Evolutionary conservation across 2,888 invertebrate genomes (phyloP).

Genomic region (Eulithis testata): DNA sequence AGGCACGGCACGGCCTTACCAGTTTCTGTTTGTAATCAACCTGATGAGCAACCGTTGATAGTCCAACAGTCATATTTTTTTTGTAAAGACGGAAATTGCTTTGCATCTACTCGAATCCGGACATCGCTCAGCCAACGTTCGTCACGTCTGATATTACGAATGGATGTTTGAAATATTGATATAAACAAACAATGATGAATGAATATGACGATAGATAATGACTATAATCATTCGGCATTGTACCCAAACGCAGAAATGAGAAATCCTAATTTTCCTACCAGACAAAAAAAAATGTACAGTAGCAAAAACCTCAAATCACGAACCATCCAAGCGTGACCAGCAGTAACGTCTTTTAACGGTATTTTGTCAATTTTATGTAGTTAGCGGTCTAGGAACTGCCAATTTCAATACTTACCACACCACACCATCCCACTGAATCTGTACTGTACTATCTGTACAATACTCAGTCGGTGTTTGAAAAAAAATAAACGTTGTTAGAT

Average conservation of each 20-base stretch:
- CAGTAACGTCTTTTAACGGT: conserved; percentile 21
- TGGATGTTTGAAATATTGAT: not conserved
- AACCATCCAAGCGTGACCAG: conserved; percentile 19
- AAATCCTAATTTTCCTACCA: not conserved
- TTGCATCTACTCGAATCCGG: conserved; percentile 60
- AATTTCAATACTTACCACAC: not conserved
- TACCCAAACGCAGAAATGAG: not conserved
- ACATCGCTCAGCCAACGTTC: conserved; percentile 43
- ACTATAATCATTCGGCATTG: no score
- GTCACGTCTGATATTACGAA: conserved; percentile 21
- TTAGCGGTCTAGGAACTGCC: conserved; percentile 8
- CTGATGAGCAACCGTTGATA: conserved; percentile 50
- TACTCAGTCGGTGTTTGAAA: no score
- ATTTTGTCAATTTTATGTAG: conserved; percentile 9
- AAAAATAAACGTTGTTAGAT: no score
- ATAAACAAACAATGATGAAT: no score
- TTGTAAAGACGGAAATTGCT: conserved; percentile 66
- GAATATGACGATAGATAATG: no score
- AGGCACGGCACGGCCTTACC: conserved; percentile 26
- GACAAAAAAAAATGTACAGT: conserved; percentile 9
- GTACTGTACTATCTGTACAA: no score
- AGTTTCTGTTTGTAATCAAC: conserved; percentile 33
- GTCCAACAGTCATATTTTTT: conserved; percentile 61
- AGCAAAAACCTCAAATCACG: conserved; percentile 22
- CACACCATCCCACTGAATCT: no score